These are phyloP conservation scores for Kryphioiulus occultus DNA, from an alignment of 2,888 invertebrate genomes.

Conservation along the genomic window DNA sequence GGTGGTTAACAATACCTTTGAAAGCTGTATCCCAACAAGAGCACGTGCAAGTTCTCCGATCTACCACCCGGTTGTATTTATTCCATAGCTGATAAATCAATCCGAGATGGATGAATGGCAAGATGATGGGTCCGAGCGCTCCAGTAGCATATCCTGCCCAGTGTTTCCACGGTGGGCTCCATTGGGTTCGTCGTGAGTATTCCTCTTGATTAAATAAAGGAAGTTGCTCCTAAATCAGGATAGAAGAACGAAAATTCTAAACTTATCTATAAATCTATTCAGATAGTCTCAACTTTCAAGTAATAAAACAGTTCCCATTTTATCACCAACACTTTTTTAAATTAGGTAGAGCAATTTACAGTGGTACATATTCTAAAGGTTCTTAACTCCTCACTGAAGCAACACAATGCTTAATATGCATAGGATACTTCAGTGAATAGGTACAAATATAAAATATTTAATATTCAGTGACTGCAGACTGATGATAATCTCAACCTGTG, in stretches of 20 bases:
- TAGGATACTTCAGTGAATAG: no score
- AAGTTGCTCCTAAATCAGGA: neutral
- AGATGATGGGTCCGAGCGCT: constrained; percentile 60
- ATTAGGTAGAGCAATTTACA: no score
- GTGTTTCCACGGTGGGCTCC: neutral
- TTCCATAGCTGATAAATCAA: constrained; percentile 73
- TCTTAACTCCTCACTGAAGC: no score
- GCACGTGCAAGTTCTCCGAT: constrained; percentile 72
- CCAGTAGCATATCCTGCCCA: neutral
- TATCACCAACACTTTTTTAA: no score
- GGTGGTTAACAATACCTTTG: constrained; percentile 66
- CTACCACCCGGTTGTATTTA: constrained; percentile 72
- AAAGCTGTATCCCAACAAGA: constrained; percentile 81
- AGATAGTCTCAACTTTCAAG: no score
- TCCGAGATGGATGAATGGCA: constrained; percentile 71
- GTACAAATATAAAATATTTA: no score
- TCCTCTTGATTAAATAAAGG: constrained; percentile 19
- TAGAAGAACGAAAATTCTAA: neutral
- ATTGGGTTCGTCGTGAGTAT: neutral
- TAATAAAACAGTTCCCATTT: no score
- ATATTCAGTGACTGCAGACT: no score
- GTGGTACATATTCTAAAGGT: no score
- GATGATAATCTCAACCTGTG: no score
- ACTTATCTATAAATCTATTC: no score
- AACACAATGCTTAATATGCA: no score